Percentiles rank a stretch among this genome's conserved stretches.
Conservation (phyloP, 2,113 vertebrate species). For the Esox niger region DNA sequence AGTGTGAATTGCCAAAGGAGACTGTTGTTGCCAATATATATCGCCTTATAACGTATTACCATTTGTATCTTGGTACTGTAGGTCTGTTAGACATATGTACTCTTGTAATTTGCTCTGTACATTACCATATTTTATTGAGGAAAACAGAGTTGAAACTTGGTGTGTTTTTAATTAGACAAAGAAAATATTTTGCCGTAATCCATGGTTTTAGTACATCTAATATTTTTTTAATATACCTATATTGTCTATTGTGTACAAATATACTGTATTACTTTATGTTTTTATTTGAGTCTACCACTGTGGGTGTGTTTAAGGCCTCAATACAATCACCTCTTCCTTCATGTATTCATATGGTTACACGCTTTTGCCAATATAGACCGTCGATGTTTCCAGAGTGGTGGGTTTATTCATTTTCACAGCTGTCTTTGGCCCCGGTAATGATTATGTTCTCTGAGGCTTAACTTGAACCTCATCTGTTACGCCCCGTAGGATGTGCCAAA, state of each 20-base stretch:
- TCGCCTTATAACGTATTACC: neutral
- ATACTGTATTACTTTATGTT: constrained; percentile 2
- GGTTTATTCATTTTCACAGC: neutral
- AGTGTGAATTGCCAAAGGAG: constrained; percentile 7
- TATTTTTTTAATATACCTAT: too few species aligned
- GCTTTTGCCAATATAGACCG: neutral
- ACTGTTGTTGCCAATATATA: constrained; percentile 5
- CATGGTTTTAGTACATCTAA: too few species aligned
- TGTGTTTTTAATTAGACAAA: neutral
- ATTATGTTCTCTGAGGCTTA: constrained; percentile 4
- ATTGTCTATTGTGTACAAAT: too few species aligned
- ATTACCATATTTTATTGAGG: constrained; percentile 5
- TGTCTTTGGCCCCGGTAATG: neutral
- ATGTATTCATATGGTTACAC: neutral
- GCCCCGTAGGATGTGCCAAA: neutral
- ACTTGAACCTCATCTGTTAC: neutral
- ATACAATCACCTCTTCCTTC: constrained; percentile 1
- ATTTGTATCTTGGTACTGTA: neutral
- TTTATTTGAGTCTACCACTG: neutral
- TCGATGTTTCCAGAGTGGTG: constrained; percentile 8
- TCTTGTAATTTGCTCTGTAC: constrained; percentile 1
- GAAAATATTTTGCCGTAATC: too few species aligned
- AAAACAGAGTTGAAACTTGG: neutral
- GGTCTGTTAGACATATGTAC: neutral
- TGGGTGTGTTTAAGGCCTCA: too few species aligned